Conservation (phyloP, 2,797 vertebrate species). For the Silurus lanzhouensis region DNA sequence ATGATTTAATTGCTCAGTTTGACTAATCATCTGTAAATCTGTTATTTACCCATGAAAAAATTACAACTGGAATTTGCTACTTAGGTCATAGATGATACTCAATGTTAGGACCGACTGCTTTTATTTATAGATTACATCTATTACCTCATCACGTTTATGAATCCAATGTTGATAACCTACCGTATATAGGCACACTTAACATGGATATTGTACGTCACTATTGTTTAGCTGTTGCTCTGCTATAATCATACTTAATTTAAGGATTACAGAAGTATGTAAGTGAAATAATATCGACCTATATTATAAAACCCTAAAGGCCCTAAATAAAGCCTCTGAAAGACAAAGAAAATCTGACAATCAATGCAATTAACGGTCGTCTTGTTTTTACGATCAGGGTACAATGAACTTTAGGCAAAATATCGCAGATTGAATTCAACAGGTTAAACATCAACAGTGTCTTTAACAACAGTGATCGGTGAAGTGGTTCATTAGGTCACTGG, state of each 20-base stretch:
- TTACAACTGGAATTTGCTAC: neutral
- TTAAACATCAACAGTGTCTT: neutral
- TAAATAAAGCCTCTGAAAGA: neutral
- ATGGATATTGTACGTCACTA: neutral
- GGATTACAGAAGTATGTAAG: no score
- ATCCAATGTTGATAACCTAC: neutral
- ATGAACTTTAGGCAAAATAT: neutral
- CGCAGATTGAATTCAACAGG: neutral
- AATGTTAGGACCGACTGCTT: neutral
- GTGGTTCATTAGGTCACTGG: neutral
- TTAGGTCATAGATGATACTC: neutral
- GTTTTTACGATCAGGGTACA: neutral
- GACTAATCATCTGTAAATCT: neutral
- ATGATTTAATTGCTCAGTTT: neutral
- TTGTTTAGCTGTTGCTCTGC: neutral
- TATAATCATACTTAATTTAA: neutral
- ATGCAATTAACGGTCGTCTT: neutral
- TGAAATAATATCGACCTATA: neutral
- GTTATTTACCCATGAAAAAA: neutral
- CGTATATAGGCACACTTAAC: neutral
- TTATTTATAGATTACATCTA: neutral
- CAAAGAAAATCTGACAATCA: neutral
- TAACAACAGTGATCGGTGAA: neutral
- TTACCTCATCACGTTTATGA: neutral
- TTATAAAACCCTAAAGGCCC: neutral